Conservation (phyloP, 92 coral and sea anemone genomes). For the Epizoanthus ramosus region DNA sequence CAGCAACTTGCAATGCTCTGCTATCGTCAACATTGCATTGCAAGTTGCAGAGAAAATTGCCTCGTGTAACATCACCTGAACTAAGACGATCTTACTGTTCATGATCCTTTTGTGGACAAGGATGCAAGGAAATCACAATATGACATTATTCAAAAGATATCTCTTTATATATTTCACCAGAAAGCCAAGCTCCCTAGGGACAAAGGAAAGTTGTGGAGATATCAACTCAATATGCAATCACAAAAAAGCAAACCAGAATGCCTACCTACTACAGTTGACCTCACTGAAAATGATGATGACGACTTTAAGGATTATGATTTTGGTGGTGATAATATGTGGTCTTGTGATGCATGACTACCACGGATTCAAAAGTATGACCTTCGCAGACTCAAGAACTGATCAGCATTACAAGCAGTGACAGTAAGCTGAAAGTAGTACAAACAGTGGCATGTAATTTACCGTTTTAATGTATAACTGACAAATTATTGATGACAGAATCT, state of each 20-base stretch:
- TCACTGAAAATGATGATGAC: slow-evolving; percentile 23
- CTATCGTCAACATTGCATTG: no score
- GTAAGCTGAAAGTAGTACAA: background rate
- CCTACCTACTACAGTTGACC: background rate
- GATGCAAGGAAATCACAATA: no score
- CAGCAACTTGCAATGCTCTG: no score
- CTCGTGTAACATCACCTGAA: no score
- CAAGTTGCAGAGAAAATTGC: no score
- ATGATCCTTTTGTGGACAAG: no score
- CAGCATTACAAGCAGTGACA: background rate
- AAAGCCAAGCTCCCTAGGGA: slow-evolving; percentile 12
- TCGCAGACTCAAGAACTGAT: background rate
- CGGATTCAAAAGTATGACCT: no score
- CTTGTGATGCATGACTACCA: background rate
- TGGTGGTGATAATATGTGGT: slow-evolving; percentile 11
- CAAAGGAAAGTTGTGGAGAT: slow-evolving; percentile 31
- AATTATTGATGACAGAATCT: no score
- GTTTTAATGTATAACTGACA: no score
- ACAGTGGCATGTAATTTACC: no score
- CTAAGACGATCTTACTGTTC: no score
- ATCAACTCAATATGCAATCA: slow-evolving; percentile 1
- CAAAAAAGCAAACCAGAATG: background rate
- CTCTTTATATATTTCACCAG: background rate
- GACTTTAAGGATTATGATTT: slow-evolving; percentile 22
- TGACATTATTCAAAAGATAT: background rate